These are phyloP conservation scores for Cephonodes hylas DNA, from an alignment of 2,888 invertebrate genomes.

Conservation along the genomic window DNA sequence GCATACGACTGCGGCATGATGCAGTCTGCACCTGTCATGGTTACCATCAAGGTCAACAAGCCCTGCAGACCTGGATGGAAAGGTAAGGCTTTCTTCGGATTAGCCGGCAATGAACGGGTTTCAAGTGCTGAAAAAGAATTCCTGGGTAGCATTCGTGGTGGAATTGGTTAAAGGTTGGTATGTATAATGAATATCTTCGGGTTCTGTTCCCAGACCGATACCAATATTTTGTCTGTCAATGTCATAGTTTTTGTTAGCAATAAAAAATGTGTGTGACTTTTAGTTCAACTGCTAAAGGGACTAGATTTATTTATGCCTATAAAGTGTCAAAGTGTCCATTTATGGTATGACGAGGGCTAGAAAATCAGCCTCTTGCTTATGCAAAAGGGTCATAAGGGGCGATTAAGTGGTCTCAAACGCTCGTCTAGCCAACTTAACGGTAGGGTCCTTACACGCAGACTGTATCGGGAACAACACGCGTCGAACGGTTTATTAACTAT, in stretches of 20 bases:
- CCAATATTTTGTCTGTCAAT: too few relatives aligned
- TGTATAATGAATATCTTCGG: too few relatives aligned
- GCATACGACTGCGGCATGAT: slow-evolving; percentile 99
- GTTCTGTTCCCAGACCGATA: too few relatives aligned
- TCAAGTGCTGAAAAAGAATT: too few relatives aligned
- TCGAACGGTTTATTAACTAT: too few relatives aligned
- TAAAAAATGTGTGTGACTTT: too few relatives aligned
- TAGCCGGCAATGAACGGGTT: too few relatives aligned
- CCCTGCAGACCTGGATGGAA: slow-evolving; percentile 90
- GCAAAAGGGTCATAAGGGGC: neutral
- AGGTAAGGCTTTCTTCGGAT: slow-evolving; percentile 73
- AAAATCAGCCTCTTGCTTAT: neutral
- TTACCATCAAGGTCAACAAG: slow-evolving; percentile 95
- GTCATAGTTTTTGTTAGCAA: too few relatives aligned
- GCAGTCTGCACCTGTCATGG: slow-evolving; percentile 95
- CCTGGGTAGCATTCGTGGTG: too few relatives aligned
- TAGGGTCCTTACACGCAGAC: neutral
- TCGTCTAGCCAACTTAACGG: neutral
- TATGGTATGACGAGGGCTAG: neutral
- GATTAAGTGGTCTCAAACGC: neutral
- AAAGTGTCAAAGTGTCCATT: neutral
- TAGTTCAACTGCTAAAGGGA: too few relatives aligned
- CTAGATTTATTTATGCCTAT: neutral
- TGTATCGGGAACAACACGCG: neutral
- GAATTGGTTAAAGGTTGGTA: too few relatives aligned